These are phyloP conservation scores for Drosophila pandora DNA, from an alignment of 1,140 invertebrate species.

Conservation along the genomic window DNA sequence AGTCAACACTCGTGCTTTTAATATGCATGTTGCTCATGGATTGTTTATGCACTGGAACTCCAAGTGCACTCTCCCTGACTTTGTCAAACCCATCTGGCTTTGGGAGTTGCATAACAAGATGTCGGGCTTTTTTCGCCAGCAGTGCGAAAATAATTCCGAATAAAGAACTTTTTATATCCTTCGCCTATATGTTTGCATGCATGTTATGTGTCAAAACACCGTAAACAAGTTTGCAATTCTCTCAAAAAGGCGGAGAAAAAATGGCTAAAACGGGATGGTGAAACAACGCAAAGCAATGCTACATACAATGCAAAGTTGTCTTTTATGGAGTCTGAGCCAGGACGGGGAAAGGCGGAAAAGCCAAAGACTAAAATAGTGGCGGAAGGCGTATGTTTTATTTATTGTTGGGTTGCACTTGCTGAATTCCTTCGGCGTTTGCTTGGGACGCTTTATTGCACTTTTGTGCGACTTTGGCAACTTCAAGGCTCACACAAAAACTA, in stretches of 20 bases:
- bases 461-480: conserved; percentile 23
- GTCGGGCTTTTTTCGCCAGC: conserved; percentile 12
- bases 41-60: not conserved
- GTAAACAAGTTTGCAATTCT: conserved; percentile 67
- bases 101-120: conserved; percentile 23
- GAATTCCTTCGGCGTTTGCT: conserved; percentile 21
- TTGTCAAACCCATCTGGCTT: conserved; percentile 21
- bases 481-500: conserved; percentile 30
- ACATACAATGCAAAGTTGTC: conserved; percentile 6
- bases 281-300: conserved; percentile 18
- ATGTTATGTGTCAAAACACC: conserved; percentile 46
- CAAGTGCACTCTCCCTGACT: conserved; percentile 8
- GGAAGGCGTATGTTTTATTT: conserved; percentile 56
- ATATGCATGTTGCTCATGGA: not conserved
- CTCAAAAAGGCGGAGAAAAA: conserved; percentile 12
- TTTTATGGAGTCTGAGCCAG: not conserved
- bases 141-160: conserved; percentile 23
- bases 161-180: conserved; percentile 14
- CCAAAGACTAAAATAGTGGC: not conserved
- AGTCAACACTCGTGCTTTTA: not conserved
- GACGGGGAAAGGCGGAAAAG: conserved; percentile 1
- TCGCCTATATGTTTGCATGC: conserved; percentile 21
- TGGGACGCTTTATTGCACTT: conserved; percentile 48
- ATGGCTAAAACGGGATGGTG: conserved; percentile 10
- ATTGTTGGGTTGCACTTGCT: conserved; percentile 42